A percentile compares a stretch with the other conserved stretches of the same genome.
phyloP scores from a whole-genome alignment of 2,113 vertebrate genomes.

The Casuarius casuarius region DNA sequence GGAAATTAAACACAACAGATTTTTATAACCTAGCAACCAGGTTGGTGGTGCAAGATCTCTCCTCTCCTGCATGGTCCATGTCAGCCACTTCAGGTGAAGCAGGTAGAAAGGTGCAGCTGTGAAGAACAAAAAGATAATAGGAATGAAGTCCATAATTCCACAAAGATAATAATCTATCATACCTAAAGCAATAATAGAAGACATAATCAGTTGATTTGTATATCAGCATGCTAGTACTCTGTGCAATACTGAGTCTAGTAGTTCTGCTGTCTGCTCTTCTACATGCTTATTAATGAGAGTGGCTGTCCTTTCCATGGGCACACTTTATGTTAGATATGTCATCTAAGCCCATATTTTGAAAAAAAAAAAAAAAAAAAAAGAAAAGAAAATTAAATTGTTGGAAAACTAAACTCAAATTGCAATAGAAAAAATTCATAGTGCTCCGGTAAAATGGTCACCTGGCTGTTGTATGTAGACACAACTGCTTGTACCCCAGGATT shows the following conservation, averaged over 20 bases:
- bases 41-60: not conserved
- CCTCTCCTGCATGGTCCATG: not conserved
- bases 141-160: not conserved
- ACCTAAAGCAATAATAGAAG: not conserved
- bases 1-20: not conserved
- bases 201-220: not conserved
- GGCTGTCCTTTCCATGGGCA: not conserved
- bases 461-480: not conserved
- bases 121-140: not conserved
- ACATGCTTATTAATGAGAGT: not conserved
- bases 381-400: not conserved
- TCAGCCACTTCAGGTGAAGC: not conserved
- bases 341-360: not conserved
- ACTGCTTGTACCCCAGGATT: rapidly evolving
- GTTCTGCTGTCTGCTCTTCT: not conserved
- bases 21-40: not conserved
- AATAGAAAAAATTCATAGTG: not conserved
- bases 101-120: not conserved
- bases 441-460: not conserved
- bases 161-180: not conserved
- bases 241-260: not conserved
- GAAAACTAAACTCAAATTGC: not conserved
- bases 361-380: not conserved
- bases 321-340: not conserved
- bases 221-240: not conserved